Percentiles rank a stretch among this genome's conserved stretches.
Evolutionary conservation across 2,888 invertebrate species (phyloP).

Genomic region (Toxonevra muliebris): DNA sequence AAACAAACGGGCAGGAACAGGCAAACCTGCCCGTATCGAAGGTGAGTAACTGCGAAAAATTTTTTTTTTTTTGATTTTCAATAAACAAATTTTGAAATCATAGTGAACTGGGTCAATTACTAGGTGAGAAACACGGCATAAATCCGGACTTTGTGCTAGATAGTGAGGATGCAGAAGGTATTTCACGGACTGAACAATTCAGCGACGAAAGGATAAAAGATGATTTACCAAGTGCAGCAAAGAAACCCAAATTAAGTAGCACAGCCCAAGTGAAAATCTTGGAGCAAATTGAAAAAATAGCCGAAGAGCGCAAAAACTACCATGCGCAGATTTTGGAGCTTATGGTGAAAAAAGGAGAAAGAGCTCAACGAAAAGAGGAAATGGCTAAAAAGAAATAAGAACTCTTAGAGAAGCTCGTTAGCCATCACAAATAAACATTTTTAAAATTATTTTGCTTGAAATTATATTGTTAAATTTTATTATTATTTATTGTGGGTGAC

Average conservation of each 20-base stretch:
- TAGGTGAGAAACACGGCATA: neutral
- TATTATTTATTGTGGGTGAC: no score
- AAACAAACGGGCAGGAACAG: no score
- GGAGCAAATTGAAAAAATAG: neutral
- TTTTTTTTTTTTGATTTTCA: no score
- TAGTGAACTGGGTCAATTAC: neutral
- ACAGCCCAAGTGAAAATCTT: neutral
- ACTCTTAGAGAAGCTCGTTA: constrained; percentile 4
- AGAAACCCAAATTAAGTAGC: neutral
- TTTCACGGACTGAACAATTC: neutral
- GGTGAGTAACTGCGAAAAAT: no score
- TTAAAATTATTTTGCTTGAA: neutral
- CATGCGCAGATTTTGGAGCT: neutral
- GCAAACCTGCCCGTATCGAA: no score
- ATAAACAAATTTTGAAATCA: neutral
- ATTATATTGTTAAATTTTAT: neutral
- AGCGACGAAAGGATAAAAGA: no score
- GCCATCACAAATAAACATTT: constrained; percentile 1
- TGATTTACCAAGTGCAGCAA: no score
- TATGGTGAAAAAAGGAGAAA: neutral
- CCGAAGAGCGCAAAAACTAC: neutral
- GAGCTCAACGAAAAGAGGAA: neutral
- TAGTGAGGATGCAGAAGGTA: neutral
- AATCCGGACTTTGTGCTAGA: neutral
- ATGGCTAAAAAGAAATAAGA: neutral